phyloP scores from a whole-genome alignment of 2,888 invertebrate genomes.

The Liopterus haemorrhoidalis region DNA sequence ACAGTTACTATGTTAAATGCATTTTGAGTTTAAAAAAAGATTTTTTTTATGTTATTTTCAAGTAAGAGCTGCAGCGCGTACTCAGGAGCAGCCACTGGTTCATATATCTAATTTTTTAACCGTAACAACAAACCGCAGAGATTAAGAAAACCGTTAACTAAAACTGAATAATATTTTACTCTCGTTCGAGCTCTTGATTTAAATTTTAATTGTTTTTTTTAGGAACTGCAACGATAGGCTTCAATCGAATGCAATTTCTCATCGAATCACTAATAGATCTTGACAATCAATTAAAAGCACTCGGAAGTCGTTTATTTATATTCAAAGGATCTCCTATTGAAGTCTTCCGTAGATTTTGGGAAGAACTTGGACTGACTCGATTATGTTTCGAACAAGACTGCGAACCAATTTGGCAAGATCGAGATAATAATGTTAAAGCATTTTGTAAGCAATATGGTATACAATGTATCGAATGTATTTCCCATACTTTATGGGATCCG shows the following conservation, averaged over 20 bases:
- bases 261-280: constrained; percentile 61
- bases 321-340: constrained; percentile 56
- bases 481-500: constrained; percentile 69
- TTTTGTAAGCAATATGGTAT: constrained; percentile 54
- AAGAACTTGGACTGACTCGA: constrained; percentile 53
- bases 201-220: constrained; percentile 20
- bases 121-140: too few relatives aligned
- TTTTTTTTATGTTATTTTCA: too few relatives aligned
- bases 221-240: constrained; percentile 60
- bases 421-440: constrained; percentile 54
- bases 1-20: too few relatives aligned
- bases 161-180: too few relatives aligned
- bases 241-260: constrained; percentile 64
- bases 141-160: too few relatives aligned
- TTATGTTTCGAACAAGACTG: constrained; percentile 62
- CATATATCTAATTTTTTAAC: too few relatives aligned
- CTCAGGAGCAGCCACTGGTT: too few relatives aligned
- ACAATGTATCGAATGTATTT: constrained; percentile 55
- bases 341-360: constrained; percentile 54
- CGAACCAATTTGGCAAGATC: constrained; percentile 62
- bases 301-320: constrained; percentile 55
- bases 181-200: too few relatives aligned
- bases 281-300: constrained; percentile 52
- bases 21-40: too few relatives aligned
- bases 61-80: too few relatives aligned